Evolutionary conservation across 1,140 invertebrate genomes (phyloP), one percentile per base, ranked within the genome.

Genomic region (Caerostris extrusa): DNA sequence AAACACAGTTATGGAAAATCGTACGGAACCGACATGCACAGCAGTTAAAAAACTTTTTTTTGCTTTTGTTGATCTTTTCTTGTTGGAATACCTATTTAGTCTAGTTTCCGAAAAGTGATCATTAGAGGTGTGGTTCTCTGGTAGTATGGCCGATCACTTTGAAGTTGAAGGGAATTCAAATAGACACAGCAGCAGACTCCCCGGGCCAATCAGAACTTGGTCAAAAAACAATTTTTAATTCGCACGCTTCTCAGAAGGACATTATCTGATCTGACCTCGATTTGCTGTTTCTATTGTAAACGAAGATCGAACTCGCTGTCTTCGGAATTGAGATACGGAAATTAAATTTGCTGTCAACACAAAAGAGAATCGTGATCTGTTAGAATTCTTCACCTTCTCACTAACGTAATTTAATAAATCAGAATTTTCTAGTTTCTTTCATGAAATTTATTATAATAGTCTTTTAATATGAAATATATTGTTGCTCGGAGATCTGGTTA

Each of bases 61-160:
- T 64, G 5, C 61, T 64, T 14, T 34, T 17, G 5, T 17, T 10
- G 7, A 17, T 2, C 14, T 10, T 14, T 64, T 64, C 61, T 34
- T 34, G 34, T 34, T 34, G 34, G 61, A 5, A 10, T 14, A 64
- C 61, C 12, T 4, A 12, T 50, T 4, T 19, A 69, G 55, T 77
- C 19, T n/a, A 90, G 53, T 55, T 90, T 90, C 88, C 55, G 3
- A 34, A 90, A 90, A 90, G 50, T 77, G 88, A 90, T 90, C 67
- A 53, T 17, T 57, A 50, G 7, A 90, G 88, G 88, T 77, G 88
- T 88, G 86, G 86, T 67, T 14, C 55, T 12, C 12, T 10, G n/a
- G 7, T 8, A 12, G n/a, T 7, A 50, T 77, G 64, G 71, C 71
- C 34, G 71, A 77, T 50, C 64, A 77, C 77, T 90, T 71, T 58